phyloP scores from a whole-genome alignment of 2,888 invertebrate species.

The Caenorhabditis sulstoni region DNA sequence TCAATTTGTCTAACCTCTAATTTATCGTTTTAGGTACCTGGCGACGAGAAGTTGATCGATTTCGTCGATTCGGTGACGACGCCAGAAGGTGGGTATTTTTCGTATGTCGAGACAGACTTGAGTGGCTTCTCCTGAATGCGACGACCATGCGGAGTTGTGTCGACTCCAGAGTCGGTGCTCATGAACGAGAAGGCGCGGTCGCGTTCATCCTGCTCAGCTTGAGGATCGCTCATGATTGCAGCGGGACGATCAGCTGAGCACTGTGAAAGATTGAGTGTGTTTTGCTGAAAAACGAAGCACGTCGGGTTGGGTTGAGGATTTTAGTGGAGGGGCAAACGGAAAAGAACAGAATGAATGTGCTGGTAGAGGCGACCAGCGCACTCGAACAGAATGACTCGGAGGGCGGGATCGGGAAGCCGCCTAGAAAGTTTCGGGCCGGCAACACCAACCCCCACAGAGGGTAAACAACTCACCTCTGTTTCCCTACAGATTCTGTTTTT shows the following conservation, averaged over 20 bases:
- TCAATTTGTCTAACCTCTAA: background rate
- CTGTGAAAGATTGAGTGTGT: constrained; percentile 3
- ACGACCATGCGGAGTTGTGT: constrained; percentile 45
- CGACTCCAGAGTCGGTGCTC: constrained; percentile 65
- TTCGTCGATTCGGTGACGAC: constrained; percentile 52
- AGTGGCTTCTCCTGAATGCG: constrained; percentile 36
- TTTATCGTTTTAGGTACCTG: constrained; percentile 55
- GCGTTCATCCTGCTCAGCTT: constrained; percentile 55
- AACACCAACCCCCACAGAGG: constrained; percentile 25
- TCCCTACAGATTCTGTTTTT: constrained; percentile 49
- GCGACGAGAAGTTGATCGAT: constrained; percentile 61
- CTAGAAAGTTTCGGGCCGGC: constrained; percentile 41
- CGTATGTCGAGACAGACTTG: constrained; percentile 44
- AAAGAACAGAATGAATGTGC: background rate
- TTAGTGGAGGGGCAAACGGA: background rate
- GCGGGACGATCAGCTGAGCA: constrained; percentile 41
- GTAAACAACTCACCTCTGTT: constrained; percentile 53
- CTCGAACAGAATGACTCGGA: constrained; percentile 38
- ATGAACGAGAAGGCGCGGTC: constrained; percentile 62
- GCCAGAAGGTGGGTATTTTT: constrained; percentile 54
- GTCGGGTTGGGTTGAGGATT: background rate
- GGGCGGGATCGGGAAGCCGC: constrained; percentile 15
- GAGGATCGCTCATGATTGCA: constrained; percentile 48
- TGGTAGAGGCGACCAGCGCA: background rate
- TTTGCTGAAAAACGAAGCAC: background rate